These are phyloP conservation scores for Lasioglossum lativentre DNA, from an alignment of 2,888 invertebrate species.

Conservation along the genomic window DNA sequence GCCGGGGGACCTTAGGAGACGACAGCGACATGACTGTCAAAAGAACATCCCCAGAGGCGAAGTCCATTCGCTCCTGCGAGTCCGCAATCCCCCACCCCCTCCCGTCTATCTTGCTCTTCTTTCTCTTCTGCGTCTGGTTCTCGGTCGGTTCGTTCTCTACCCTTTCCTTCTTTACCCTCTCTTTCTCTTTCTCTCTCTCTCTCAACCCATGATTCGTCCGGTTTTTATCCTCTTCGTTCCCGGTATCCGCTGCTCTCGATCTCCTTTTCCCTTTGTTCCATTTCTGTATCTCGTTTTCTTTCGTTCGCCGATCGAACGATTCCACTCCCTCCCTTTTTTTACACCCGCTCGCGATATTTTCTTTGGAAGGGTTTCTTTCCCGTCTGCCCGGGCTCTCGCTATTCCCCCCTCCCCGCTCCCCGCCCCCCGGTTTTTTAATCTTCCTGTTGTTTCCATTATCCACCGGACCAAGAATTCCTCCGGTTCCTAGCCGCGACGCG, in stretches of 20 bases:
- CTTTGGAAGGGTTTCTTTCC: neutral
- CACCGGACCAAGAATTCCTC: neutral
- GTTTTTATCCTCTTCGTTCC: neutral
- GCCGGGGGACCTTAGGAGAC: constrained; percentile 78
- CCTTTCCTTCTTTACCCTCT: constrained; percentile 14
- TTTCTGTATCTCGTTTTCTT: constrained; percentile 19
- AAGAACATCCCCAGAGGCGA: constrained; percentile 79
- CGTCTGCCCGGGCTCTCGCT: neutral
- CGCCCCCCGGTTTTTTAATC: constrained; percentile 3
- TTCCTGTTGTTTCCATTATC: constrained; percentile 12
- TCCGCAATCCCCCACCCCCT: constrained; percentile 63
- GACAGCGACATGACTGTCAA: constrained; percentile 81
- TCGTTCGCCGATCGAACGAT: constrained; percentile 9
- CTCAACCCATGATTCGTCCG: neutral
- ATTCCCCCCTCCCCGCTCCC: neutral
- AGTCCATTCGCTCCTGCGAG: constrained; percentile 72
- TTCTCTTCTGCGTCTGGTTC: constrained; percentile 25
- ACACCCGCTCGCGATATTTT: constrained; percentile 5
- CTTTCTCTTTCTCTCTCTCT: neutral
- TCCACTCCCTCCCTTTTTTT: neutral
- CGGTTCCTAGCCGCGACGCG: neutral
- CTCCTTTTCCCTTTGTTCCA: neutral
- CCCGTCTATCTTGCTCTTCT: constrained; percentile 3
- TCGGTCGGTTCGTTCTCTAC: constrained; percentile 23
- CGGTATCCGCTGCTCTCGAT: neutral